Percentiles rank a stretch among this genome's conserved stretches.
Conservation (phyloP, 2,797 vertebrate genomes). For the Onychomys torridus region DNA sequence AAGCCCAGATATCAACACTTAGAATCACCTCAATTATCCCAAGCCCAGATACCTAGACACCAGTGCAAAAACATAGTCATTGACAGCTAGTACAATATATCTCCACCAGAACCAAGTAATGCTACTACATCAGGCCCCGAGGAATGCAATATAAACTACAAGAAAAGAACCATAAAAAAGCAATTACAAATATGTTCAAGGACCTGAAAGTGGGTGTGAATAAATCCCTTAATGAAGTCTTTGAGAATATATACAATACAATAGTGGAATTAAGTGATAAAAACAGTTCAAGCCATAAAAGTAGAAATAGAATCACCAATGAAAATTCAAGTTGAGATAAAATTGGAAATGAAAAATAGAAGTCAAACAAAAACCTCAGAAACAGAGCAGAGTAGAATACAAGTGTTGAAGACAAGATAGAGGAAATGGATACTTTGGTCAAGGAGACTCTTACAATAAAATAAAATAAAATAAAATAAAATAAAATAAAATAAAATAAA, state of each 20-base stretch:
- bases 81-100: background rate
- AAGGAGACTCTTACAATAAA: background rate
- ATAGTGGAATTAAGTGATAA: background rate
- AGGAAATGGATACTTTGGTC: background rate
- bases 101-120: background rate
- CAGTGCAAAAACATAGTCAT: background rate
- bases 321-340: background rate
- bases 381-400: background rate
- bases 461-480: background rate
- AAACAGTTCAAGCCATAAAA: background rate
- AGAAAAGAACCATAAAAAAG: background rate
- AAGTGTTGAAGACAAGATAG: background rate
- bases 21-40: background rate
- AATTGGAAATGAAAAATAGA: background rate
- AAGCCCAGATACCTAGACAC: background rate
- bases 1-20: background rate
- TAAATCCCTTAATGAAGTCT: background rate
- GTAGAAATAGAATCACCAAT: background rate
- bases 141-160: background rate
- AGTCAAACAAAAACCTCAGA: background rate
- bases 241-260: background rate
- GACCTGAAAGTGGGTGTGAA: background rate
- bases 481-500: background rate
- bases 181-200: background rate
- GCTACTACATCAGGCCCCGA: background rate